phyloP scores from a whole-genome alignment of 2,797 vertebrate genomes.

The Mormyrops attenuatus region DNA sequence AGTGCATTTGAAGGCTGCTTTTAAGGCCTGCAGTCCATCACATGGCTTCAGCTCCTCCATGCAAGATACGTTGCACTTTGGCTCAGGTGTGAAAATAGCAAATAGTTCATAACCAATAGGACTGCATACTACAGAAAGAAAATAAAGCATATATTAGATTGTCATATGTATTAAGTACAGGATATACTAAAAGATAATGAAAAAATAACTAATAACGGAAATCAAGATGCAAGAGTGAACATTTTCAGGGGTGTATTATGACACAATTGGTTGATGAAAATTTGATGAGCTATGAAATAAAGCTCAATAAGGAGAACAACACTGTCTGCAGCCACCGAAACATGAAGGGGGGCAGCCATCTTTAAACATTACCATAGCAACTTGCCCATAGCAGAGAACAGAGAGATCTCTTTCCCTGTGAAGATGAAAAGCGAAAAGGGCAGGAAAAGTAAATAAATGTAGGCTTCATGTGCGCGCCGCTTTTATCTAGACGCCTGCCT shows the following conservation, averaged over 20 bases:
- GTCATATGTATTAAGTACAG: neutral
- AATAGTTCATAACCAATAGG: neutral
- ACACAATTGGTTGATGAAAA: neutral
- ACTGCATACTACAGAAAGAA: neutral
- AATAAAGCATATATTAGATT: neutral
- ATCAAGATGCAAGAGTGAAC: neutral
- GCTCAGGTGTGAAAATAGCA: neutral
- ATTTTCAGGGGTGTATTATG: neutral
- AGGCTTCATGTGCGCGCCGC: neutral
- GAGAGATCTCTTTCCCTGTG: neutral
- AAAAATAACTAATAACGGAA: neutral
- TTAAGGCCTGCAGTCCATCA: neutral
- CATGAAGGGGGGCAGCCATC: constrained; percentile 7
- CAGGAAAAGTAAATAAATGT: neutral
- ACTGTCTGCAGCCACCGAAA: neutral
- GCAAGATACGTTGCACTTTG: neutral
- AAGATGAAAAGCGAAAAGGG: constrained; percentile 17
- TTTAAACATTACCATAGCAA: constrained; percentile 7
- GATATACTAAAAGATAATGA: neutral
- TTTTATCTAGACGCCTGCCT: neutral
- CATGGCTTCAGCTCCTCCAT: neutral
- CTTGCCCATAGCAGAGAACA: neutral
- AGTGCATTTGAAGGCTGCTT: neutral
- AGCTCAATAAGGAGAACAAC: neutral
- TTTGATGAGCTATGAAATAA: neutral